Evolutionary conservation across 2,888 invertebrate genomes (phyloP), one percentile per base, ranked within the genome.

Genomic region (Hypselothyrea guttata): DNA sequence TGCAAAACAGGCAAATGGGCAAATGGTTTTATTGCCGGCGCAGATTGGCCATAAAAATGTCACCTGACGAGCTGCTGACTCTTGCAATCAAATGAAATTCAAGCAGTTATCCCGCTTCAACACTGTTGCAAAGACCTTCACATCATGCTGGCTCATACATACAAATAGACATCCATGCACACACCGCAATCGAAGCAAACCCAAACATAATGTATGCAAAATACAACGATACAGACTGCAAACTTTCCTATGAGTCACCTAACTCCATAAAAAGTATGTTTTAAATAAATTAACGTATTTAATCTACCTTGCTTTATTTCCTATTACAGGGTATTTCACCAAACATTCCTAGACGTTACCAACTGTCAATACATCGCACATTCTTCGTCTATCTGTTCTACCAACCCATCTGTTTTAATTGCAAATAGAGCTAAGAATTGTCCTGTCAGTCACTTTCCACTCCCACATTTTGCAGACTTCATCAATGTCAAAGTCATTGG

Each of bases 31-130:
- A 75, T 66, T 15, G 79, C 69, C 48, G 55, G 37, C 57, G 44
- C 84, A 81, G 86, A 82, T 84, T 86, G 84, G 75, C 86, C 70
- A 78, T 82, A 86, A 82, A 82, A 84, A 75, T 86, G 82, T 86
- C 82, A 86, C 82, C 84, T 84, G 82, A 22, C 82, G 82, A 76
- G 82, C 71, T 53, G 69, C 64, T 52, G 51, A 55, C 48, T 46
- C 60, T 60, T 69, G 78, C 78, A 86, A 81, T 82, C 78, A 81
- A 84, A 84, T 84, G 65, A 84, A 22, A 68, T 78, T 77, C 59
- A 63, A 70, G 59, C 71, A 75, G 81, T 13, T 18, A n/a, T 22
- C 18, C 37, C 66, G 42, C 49, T 44, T 59, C n/a, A n/a, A n/a
- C n/a, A n/a, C n/a, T n/a, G 41, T 22, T 22, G 22, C 22, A 22